Evolutionary conservation across 2,797 vertebrate genomes (phyloP).

Genomic region (Parotocinclus haroldoi): DNA sequence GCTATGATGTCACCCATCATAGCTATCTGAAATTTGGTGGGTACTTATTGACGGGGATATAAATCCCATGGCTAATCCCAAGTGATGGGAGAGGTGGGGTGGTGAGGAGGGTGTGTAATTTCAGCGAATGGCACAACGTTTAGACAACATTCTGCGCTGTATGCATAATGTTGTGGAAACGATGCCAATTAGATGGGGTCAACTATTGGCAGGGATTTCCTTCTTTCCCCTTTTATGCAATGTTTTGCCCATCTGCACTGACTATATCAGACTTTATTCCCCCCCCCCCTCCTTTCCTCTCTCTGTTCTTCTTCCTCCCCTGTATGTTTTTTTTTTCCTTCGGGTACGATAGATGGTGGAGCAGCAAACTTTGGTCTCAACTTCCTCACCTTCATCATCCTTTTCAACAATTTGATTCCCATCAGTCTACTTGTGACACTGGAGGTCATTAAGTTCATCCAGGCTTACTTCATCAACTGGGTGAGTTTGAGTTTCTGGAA

Average conservation of each 20-base stretch:
- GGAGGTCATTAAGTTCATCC: slow-evolving; percentile 98
- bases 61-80: slow-evolving; percentile 57
- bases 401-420: slow-evolving; percentile 99
- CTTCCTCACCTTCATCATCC: slow-evolving; percentile 99
- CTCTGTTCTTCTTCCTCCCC: slow-evolving; percentile 25
- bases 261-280: slow-evolving; percentile 26
- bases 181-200: slow-evolving; percentile 62
- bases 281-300: slow-evolving; percentile 22
- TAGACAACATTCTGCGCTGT: slow-evolving; percentile 43
- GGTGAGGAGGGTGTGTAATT: slow-evolving; percentile 62
- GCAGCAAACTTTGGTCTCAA: slow-evolving; percentile 97
- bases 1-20: slow-evolving; percentile 63
- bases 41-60: slow-evolving; percentile 62
- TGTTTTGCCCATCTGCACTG: slow-evolving; percentile 14
- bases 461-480: slow-evolving; percentile 99
- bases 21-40: slow-evolving; percentile 57
- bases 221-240: slow-evolving; percentile 42
- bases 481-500: slow-evolving; percentile 70
- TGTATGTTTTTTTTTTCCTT: slow-evolving; percentile 20
- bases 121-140: slow-evolving; percentile 64
- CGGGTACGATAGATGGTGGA: slow-evolving; percentile 82
- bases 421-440: slow-evolving; percentile 97
- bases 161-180: slow-evolving; percentile 59
- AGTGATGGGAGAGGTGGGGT: slow-evolving; percentile 60
- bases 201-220: slow-evolving; percentile 53